Percentiles rank a stretch among this genome's conserved stretches.
These are phyloP conservation scores for Chalcosyrphus nemorum DNA, from an alignment of 2,888 invertebrate species.

Conservation along the genomic window DNA sequence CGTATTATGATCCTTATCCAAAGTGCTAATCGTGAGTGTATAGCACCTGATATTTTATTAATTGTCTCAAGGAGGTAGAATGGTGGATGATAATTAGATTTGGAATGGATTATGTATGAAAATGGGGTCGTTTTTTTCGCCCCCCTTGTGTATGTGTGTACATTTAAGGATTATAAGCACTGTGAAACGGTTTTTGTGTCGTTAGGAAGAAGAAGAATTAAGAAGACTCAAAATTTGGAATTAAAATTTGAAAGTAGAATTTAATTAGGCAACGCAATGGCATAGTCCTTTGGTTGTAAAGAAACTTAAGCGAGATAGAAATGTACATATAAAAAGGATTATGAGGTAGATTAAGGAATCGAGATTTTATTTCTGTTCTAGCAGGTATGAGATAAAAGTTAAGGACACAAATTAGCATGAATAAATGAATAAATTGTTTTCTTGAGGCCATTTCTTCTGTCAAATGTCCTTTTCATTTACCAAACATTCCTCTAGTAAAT, in stretches of 20 bases:
- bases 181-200: not conserved
- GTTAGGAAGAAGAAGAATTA: not conserved
- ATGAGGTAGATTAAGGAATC: not conserved
- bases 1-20: constrained; percentile 21
- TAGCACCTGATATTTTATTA: constrained; percentile 66
- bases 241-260: constrained; percentile 15
- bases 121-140: not conserved
- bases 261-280: constrained; percentile 7
- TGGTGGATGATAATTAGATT: constrained; percentile 24
- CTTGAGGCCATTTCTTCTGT: too few relatives aligned
- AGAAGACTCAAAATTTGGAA: constrained; percentile 14
- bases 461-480: too few relatives aligned
- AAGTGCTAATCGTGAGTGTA: constrained; percentile 38
- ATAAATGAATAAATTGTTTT: too few relatives aligned
- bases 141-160: not conserved
- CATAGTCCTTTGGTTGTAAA: not conserved
- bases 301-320: not conserved
- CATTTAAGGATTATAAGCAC: not conserved
- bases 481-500: too few relatives aligned
- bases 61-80: constrained; percentile 15
- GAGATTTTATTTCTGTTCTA: not conserved
- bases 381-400: too few relatives aligned
- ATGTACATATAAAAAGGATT: not conserved
- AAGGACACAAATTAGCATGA: too few relatives aligned
- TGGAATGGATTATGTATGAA: constrained; percentile 1